phyloP scores from a whole-genome alignment of 2,888 invertebrate genomes.

The Venusia cambrica region DNA sequence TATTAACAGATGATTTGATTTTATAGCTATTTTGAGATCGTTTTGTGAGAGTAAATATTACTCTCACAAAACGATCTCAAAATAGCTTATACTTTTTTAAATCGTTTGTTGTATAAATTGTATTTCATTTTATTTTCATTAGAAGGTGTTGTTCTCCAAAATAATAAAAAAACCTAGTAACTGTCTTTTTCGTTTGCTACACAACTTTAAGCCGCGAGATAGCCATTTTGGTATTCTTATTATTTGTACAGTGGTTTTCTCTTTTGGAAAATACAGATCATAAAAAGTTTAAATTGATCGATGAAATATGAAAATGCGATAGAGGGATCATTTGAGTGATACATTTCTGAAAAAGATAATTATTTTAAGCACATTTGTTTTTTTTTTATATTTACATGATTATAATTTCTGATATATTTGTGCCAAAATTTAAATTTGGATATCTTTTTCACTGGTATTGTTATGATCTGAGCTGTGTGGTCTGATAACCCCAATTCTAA shows the following conservation, averaged over 20 bases:
- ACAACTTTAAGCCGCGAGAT: slow-evolving; percentile 14
- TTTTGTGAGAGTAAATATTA: slow-evolving; percentile 1
- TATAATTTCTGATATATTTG: slow-evolving; percentile 12
- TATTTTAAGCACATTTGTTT: too few species aligned
- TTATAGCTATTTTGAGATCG: slow-evolving; percentile 1
- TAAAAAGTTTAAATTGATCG: slow-evolving; percentile 18
- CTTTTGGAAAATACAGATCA: slow-evolving; percentile 18
- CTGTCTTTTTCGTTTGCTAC: slow-evolving; percentile 17
- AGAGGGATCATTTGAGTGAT: slow-evolving; percentile 15
- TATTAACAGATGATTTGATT: slow-evolving; percentile 4
- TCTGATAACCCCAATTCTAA: too few species aligned
- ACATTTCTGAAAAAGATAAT: slow-evolving; percentile 25
- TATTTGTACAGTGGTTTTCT: background rate
- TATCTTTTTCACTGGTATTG: slow-evolving; percentile 3
- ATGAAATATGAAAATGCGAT: slow-evolving; percentile 17
- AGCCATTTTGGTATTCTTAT: slow-evolving; percentile 13
- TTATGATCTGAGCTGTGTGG: slow-evolving; percentile 9
- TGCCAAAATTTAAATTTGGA: slow-evolving; percentile 1
- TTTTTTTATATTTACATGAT: slow-evolving; percentile 20
- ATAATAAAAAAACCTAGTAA: slow-evolving; percentile 12
- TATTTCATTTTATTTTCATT: slow-evolving; percentile 2
- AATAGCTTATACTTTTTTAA: too few species aligned
- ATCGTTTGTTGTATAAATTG: background rate
- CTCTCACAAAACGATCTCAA: too few species aligned
- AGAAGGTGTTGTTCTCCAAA: slow-evolving; percentile 9